phyloP scores from a whole-genome alignment of 1,140 invertebrate genomes.

The Liolophura sinensis region DNA sequence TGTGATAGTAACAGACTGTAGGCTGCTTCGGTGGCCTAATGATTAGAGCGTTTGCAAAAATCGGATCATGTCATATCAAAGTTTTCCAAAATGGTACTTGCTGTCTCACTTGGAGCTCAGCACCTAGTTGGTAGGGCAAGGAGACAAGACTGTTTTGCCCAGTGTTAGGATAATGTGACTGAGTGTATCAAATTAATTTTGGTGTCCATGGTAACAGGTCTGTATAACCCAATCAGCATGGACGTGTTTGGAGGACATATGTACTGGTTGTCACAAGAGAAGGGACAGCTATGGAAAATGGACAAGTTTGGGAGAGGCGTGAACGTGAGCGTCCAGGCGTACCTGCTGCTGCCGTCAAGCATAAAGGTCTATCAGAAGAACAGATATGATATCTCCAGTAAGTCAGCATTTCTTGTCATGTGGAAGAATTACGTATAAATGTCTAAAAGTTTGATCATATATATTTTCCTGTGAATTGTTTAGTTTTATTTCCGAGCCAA shows the following conservation, averaged over 20 bases:
- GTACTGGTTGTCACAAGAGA: conserved; percentile 85
- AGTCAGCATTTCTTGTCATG: conserved; percentile 10
- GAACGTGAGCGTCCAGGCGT: conserved; percentile 76
- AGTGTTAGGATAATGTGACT: too few relatives aligned
- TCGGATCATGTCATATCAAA: too few relatives aligned
- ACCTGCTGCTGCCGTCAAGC: conserved; percentile 81
- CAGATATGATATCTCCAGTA: conserved; percentile 35
- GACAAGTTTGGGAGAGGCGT: conserved; percentile 96
- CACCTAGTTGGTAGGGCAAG: too few relatives aligned
- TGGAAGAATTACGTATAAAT: neutral
- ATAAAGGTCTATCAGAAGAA: conserved; percentile 66
- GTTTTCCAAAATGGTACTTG: too few relatives aligned
- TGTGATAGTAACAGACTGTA: too few relatives aligned
- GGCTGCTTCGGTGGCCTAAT: too few relatives aligned
- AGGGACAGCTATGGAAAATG: conserved; percentile 81
- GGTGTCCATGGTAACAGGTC: conserved; percentile 64
- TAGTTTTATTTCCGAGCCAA: too few relatives aligned
- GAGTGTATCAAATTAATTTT: too few relatives aligned
- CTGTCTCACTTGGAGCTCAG: too few relatives aligned
- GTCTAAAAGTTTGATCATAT: neutral
- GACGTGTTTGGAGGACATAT: conserved; percentile 90
- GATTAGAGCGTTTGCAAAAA: too few relatives aligned
- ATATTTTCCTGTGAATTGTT: conserved; percentile 7
- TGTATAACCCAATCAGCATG: conserved; percentile 80
- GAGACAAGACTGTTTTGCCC: too few relatives aligned